Evolutionary conservation across 2,888 invertebrate genomes (phyloP), one percentile per base, ranked within the genome.

Genomic region (Epistrophe grossulariae): DNA sequence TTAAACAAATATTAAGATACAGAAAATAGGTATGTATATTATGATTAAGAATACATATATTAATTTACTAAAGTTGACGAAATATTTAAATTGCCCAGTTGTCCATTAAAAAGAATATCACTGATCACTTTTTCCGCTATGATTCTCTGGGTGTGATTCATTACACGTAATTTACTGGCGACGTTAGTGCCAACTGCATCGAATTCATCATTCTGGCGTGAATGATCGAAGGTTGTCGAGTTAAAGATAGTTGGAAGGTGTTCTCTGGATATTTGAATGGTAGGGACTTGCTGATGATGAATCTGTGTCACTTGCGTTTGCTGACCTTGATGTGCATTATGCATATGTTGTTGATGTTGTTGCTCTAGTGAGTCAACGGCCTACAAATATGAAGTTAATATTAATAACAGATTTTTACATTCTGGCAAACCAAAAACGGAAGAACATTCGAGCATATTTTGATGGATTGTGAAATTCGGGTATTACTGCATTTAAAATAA

Each of bases 121-220:
- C 92, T 92, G 70, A 92, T 92, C 13, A 92, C 89, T 68, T 92
- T 92, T 72, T 92, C 92, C 5, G 92, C 93, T 15, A 92, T 91
- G 7, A 92, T 93, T 28, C 92, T 90, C 74, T 92, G 92, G 4
- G 92, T 92, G 62, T 90, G 91, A 74, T 92, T 93, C 88, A 92
- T 92, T 4, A 90, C 89, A 0, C 92, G 90, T 59, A 92, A 68
- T 78, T 93, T 92, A 19, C 92, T 91, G 13, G 92, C 92, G 66
- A 92, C 92, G 88, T 92, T 93, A 1, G 92, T 90, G 1, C 93
- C 92, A 40, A 92, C 91, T 0, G 93, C 92, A 88, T 92, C 92
- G 59, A 91, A 92, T 81, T 92, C 93, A 64, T 92, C 92, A 17
- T 91, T 91, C 10, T 90, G 90, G 0, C 90, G 90, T 45, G 91